Evolutionary conservation across 1,140 invertebrate genomes (phyloP), one percentile per base, ranked within the genome.

Genomic region (Nephotettix cincticeps): DNA sequence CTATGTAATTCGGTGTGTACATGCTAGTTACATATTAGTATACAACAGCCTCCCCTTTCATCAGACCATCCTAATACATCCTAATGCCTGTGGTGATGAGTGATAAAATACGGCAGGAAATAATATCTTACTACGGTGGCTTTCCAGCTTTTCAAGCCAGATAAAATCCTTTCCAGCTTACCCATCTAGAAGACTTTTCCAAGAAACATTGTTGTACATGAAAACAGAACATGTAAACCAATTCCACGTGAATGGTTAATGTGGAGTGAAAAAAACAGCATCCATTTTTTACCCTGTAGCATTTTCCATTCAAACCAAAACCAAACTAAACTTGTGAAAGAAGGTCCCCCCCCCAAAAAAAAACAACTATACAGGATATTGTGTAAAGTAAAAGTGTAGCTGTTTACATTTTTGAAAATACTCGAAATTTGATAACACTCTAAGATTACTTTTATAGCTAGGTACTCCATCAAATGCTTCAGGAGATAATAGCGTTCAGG

Each of bases 231-330:
- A 58, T 27, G 67, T 32, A 32, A 32, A 40, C 51, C 21, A 58
- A 27, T 68, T 68, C 32, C 32, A 68, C 43, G 67, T 40, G 43
- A 68, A 40, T 68, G 67, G 32, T 68, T 32, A 68, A 68, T 68
- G n/a, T 68, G 67, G 67, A 68, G 67, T 28, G 67, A 47, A 54
- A 68, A 68, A 40, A 68, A 67, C 28, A 67, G 19, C 25, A 67
- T 67, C 40, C 65, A 67, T 29, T 67, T 25, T 67, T 67, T 67
- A 28, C 67, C 67, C 1, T 68, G 67, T 30, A 68, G 67, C 32
- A 40, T 68, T 51, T 68, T 68, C 21, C 25, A 68, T 27, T 68
- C 32, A 68, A 68, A 68, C 51, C 27, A 32, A 54, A 43, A 23
- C 25, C 3, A 67, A 64, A 67, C 27, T 67, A 21, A 67, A 29